Evolutionary conservation across 2,888 invertebrate species (phyloP), one percentile per base, ranked within the genome.

Genomic region (Heliconius erato): DNA sequence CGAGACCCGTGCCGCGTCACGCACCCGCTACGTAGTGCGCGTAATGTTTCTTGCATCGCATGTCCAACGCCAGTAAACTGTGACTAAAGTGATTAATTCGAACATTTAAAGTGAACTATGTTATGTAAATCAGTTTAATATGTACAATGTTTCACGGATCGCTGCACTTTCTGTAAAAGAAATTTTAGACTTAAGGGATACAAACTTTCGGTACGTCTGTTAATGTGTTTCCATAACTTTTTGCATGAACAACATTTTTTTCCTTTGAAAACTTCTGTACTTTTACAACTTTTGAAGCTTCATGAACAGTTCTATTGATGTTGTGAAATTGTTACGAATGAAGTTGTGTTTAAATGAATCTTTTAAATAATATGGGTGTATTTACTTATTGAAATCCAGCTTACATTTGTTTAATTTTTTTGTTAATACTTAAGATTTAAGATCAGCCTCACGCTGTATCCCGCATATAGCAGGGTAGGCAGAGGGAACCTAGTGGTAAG

Each of bases 61-160:
- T 92, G 91, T 87, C 90, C 87, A 89, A 90, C 89, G 87, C 89
- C 90, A 91, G 90, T 92, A 91, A 81, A 91, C 88, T 92, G 94
- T 94, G 94, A 91, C 90, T 86, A 90, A 90, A 94, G 95, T 95
- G 95, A 93, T 93, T 91, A 92, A 92, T 68, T 80, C 44, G 93
- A 92, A 89, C 91, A 90, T 88, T 90, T 91, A 92, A 93, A 93
- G 95, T 95, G 94, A 94, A 93, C 86, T 91, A 91, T 87, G 87
- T 87, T 90, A 88, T 89, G 88, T 84, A 88, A 88, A 82, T 88
- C 86, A 85, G 81, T 79, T 84, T 87, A 86, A 86, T 87, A 90
- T 89, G 88, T 90, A 89, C 88, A 83, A 87, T 86, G 87, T 88
- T 86, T 85, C 84, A 85, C 85, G 83, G 87, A 89, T 88, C 88